A percentile compares a stretch with the other conserved stretches of the same genome.
These are phyloP conservation scores for Siniperca obscura DNA, from an alignment of 2,797 vertebrate species.

Conservation along the genomic window DNA sequence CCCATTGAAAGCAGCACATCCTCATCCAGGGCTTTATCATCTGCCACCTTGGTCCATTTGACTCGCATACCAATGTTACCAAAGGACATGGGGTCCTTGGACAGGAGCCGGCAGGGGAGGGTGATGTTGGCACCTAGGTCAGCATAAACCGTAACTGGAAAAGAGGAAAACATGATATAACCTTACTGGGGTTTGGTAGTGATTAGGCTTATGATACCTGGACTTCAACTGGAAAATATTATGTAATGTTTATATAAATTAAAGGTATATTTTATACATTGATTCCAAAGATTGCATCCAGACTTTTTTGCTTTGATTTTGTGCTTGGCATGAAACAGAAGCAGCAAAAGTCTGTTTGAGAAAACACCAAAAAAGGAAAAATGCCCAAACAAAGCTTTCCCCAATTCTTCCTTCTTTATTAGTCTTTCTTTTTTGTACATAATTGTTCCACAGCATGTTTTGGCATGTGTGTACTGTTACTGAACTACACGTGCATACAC, in stretches of 20 bases:
- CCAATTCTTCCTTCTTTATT: not conserved
- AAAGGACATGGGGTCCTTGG: slow-evolving; percentile 70
- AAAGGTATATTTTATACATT: not conserved
- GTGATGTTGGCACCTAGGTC: slow-evolving; percentile 87
- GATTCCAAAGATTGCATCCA: not conserved
- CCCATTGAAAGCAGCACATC: slow-evolving; percentile 93
- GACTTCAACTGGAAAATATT: not conserved
- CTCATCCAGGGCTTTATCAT: slow-evolving; percentile 84
- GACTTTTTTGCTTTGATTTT: not conserved
- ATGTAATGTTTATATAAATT: not conserved
- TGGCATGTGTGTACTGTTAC: not conserved
- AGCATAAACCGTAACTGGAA: slow-evolving; percentile 81
- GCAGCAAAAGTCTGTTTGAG: not conserved
- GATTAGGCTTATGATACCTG: not conserved
- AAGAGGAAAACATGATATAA: slow-evolving; percentile 53
- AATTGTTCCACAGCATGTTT: slow-evolving; percentile 10
- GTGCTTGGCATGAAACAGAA: slow-evolving; percentile 1
- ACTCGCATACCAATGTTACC: slow-evolving; percentile 84
- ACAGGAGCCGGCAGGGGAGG: slow-evolving; percentile 59
- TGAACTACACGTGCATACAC: not conserved
- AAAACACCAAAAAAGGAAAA: slow-evolving; percentile 16
- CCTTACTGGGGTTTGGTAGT: not conserved
- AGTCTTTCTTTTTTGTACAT: not conserved
- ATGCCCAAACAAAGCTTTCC: not conserved
- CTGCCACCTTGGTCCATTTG: slow-evolving; percentile 94